Evolutionary conservation across 64 coral and sea anemone species (phyloP), one percentile per base, ranked within the genome.

Genomic region (Porites australiensis): DNA sequence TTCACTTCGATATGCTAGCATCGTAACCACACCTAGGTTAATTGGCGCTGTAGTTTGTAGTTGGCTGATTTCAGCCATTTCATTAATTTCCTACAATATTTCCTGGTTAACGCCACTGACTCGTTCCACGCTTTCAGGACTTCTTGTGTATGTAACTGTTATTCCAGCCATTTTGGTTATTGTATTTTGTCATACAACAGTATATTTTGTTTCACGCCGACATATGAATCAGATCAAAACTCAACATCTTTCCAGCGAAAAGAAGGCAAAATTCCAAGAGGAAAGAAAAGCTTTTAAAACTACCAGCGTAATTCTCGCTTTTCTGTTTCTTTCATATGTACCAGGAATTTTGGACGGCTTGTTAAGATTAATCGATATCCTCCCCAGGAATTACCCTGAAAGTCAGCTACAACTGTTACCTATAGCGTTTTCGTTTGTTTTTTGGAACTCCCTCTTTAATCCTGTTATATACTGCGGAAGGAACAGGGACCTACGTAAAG

Each of bases 361-460:
- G 27, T 37, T 37, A 37, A 37, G 27, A 37, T 37, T 37, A 37
- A 37, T 37, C 27, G 27, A 37, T 37, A 37, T 37, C 27, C 27
- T 37, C 1, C 27, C 27, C 27, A 37, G 27, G 0, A 37, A 37
- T 37, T 37, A 37, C 27, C 27, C 27, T 37, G 27, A 37, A 37
- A 37, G 15, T 14, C 74, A 76, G 48, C 51, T 49, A 14, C 51
- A 52, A 15, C 53, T 4, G 14, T 49, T 53, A 5, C 23, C 23
- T 52, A 58, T 79, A 9, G 54, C 54, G 23, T 58, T 37, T 54
- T 5, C 13, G 52, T 4, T 59, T 51, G 3, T 4, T 79, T 27
- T 59, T 19, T 20, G 58, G 3, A 79, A 79, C 54, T 79, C 54
- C 12, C 58, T 78, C 51, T 78, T 54, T 78, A 58, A 78, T 78